Evolutionary conservation across 2,113 vertebrate species (phyloP).

Genomic region (Nyctibius bracteatus): DNA sequence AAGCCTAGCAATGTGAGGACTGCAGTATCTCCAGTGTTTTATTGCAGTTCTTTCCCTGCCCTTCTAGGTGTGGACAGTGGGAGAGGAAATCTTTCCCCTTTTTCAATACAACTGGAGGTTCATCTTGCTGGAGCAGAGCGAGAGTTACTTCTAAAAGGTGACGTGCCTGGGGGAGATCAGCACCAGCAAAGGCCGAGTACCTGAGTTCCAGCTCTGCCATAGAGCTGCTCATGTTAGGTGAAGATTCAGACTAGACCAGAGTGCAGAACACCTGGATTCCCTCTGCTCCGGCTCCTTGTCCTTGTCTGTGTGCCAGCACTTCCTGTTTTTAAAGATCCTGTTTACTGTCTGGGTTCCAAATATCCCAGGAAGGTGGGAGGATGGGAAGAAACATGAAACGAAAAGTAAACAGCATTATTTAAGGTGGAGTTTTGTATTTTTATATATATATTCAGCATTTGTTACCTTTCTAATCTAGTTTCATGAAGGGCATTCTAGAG

Average conservation of each 20-base stretch:
- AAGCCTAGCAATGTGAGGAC: background rate
- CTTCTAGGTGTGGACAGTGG: background rate
- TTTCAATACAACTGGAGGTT: background rate
- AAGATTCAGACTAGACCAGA: background rate
- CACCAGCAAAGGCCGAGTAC: background rate
- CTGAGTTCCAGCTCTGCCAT: background rate
- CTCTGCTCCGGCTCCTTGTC: conserved; percentile 1
- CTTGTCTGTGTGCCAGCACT: conserved; percentile 32
- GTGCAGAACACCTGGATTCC: background rate
- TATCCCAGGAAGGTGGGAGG: conserved; percentile 53
- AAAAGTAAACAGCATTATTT: background rate
- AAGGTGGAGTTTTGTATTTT: background rate
- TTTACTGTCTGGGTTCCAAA: conserved; percentile 51
- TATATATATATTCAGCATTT: background rate
- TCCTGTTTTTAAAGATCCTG: conserved; percentile 63
- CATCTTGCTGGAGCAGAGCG: background rate
- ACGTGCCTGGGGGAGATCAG: background rate
- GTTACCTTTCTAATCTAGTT: background rate
- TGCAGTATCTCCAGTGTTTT: background rate
- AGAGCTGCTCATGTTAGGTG: background rate
- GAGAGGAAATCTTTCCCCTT: background rate
- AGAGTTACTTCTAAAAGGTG: background rate
- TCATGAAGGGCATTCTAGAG: background rate
- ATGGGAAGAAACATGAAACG: conserved; percentile 30
- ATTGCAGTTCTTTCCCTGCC: background rate